These are phyloP conservation scores for Laodelphax striatellus DNA, from an alignment of 1,140 invertebrate species.

Conservation along the genomic window DNA sequence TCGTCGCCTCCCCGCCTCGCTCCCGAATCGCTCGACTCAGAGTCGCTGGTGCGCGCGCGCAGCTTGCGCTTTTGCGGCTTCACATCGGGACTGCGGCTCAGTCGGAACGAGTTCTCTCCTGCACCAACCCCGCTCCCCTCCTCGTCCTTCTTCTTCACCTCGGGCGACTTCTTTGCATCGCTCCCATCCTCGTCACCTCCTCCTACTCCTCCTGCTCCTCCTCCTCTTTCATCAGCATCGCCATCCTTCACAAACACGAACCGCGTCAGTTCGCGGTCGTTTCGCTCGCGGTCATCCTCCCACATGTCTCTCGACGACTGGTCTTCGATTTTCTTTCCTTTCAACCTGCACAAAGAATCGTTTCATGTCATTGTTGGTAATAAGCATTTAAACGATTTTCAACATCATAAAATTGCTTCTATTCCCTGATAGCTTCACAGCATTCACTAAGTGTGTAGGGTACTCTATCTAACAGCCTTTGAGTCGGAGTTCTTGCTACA, in stretches of 20 bases:
- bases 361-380: too few relatives aligned
- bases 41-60: constrained; percentile 24
- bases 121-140: constrained; percentile 25
- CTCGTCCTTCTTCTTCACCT: constrained; percentile 27
- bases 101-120: constrained; percentile 26
- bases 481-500: too few relatives aligned
- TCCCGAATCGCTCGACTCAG: constrained; percentile 19
- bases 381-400: too few relatives aligned
- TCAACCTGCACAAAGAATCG: constrained; percentile 1
- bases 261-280: constrained; percentile 5
- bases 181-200: constrained; percentile 20
- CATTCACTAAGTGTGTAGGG: too few relatives aligned
- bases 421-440: too few relatives aligned
- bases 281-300: constrained; percentile 22
- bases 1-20: constrained; percentile 22
- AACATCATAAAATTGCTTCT: too few relatives aligned
- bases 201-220: constrained; percentile 8
- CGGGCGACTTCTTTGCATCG: constrained; percentile 31
- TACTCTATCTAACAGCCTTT: too few relatives aligned
- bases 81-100: constrained; percentile 11
- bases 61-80: constrained; percentile 10
- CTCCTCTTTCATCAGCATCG: background rate
- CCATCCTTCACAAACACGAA: constrained; percentile 20
- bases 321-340: constrained; percentile 39
- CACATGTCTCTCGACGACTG: constrained; percentile 21